A percentile compares a stretch with the other conserved stretches of the same genome.
Conservation (phyloP, 1,140 invertebrate species). For the Calosoma granatense region DNA sequence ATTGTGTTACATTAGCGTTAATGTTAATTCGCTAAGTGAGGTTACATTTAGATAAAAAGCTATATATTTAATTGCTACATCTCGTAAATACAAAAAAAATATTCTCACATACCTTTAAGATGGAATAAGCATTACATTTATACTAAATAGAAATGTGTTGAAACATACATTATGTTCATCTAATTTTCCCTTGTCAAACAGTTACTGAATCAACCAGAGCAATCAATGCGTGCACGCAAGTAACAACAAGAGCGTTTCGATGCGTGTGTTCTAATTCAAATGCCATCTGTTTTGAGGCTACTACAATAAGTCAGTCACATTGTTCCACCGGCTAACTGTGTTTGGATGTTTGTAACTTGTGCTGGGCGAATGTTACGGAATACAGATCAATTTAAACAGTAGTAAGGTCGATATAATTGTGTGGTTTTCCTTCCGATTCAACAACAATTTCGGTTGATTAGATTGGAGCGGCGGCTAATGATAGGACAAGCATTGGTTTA, state of each 20-base stretch:
- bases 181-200: neutral
- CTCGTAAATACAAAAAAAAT: neutral
- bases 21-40: too few relatives aligned
- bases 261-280: neutral
- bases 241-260: neutral
- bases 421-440: conserved; percentile 15
- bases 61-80: too few relatives aligned
- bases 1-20: too few relatives aligned
- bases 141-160: neutral
- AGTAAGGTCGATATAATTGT: conserved; percentile 14
- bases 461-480: neutral
- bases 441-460: neutral
- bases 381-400: conserved; percentile 15
- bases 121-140: too few relatives aligned
- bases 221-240: neutral
- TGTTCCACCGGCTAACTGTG: too few relatives aligned
- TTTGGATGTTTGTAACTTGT: too few relatives aligned
- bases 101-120: neutral
- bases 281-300: neutral
- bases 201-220: neutral
- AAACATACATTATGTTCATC: neutral
- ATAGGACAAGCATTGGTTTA: neutral
- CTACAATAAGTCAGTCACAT: too few relatives aligned
- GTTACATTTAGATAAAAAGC: too few relatives aligned
- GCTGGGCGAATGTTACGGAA: too few relatives aligned